Conservation (phyloP, 2,113 vertebrate genomes). For the Laticauda colubrina region DNA sequence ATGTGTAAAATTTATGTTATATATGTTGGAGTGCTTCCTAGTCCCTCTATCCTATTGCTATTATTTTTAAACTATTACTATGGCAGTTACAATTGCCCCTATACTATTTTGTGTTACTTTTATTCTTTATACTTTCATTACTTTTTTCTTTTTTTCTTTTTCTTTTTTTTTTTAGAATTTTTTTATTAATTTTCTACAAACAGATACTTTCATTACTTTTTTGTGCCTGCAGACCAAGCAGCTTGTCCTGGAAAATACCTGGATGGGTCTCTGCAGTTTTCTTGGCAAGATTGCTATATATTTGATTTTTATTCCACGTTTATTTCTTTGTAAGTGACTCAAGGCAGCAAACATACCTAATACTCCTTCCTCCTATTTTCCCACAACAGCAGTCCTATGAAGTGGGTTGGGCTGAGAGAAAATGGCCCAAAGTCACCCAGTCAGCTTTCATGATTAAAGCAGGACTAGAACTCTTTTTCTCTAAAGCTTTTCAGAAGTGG, state of each 20-base stretch:
- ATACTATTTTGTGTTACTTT: neutral
- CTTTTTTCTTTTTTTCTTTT: too few relatives aligned
- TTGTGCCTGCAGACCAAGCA: neutral
- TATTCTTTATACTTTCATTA: neutral
- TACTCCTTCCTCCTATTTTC: neutral
- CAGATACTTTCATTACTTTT: neutral
- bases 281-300: neutral
- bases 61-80: neutral
- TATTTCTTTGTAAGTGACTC: neutral
- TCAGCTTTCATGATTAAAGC: neutral
- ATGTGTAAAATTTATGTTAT: neutral
- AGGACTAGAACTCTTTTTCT: neutral
- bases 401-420: neutral
- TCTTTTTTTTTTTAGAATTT: too few relatives aligned
- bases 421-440: neutral
- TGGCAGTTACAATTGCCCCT: neutral
- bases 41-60: neutral
- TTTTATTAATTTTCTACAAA: too few relatives aligned
- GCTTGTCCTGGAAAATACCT: neutral
- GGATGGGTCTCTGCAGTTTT: neutral
- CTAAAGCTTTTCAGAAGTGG: neutral
- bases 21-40: neutral
- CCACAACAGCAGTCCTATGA: neutral
- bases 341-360: neutral
- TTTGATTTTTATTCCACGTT: neutral